Evolutionary conservation across 2,113 vertebrate genomes (phyloP).

Genomic region (Megaleporinus macrocephalus): DNA sequence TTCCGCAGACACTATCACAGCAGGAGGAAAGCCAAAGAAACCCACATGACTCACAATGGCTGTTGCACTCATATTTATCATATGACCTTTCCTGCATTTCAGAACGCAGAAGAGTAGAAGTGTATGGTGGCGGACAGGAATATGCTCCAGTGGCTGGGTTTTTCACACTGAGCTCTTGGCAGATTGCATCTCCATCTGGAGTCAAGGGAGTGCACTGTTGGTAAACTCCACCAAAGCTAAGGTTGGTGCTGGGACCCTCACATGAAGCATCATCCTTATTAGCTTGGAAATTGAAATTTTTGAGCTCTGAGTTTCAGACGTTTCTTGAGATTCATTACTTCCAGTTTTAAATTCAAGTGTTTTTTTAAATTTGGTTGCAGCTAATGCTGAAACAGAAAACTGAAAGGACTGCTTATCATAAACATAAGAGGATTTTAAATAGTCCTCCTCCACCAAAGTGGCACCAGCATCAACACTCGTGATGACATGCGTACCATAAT

Average conservation of each 20-base stretch:
- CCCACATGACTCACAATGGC: conserved; percentile 53
- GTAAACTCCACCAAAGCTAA: conserved; percentile 88
- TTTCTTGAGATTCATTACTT: conserved; percentile 29
- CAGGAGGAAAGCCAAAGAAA: conserved; percentile 66
- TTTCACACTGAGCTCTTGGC: conserved; percentile 77
- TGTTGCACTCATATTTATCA: conserved; percentile 77
- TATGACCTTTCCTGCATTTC: conserved; percentile 82
- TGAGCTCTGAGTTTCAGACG: conserved; percentile 65
- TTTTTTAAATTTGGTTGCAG: conserved; percentile 75
- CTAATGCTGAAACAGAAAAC: conserved; percentile 61
- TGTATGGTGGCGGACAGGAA: conserved; percentile 79
- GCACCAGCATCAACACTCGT: conserved; percentile 82
- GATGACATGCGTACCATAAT: conserved; percentile 87
- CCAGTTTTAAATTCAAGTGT: too few relatives aligned
- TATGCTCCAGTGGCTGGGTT: conserved; percentile 82
- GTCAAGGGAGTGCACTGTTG: conserved; percentile 77
- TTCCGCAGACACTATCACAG: conserved; percentile 73
- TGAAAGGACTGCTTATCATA: conserved; percentile 64
- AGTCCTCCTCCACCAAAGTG: conserved; percentile 85
- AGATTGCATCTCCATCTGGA: conserved; percentile 66
- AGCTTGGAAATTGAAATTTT: conserved; percentile 92
- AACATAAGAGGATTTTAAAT: conserved; percentile 79
- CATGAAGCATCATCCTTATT: conserved; percentile 87
- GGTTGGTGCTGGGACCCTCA: conserved; percentile 77
- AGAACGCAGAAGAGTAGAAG: conserved; percentile 68